These are phyloP conservation scores for Spea bombifrons DNA, from an alignment of 2,113 vertebrate genomes.

Conservation along the genomic window DNA sequence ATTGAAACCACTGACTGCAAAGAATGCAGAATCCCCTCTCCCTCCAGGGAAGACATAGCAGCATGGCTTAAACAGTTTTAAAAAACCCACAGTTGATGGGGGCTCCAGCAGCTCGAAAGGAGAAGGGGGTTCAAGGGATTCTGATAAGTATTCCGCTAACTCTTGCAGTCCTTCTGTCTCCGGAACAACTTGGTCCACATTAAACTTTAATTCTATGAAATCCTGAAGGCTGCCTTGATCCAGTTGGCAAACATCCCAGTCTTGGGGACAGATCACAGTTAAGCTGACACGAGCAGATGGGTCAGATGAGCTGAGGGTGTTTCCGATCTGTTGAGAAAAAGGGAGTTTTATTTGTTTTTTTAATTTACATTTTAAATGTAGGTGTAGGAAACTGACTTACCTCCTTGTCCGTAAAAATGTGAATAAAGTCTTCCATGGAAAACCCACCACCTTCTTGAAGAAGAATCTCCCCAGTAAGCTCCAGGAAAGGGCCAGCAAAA, in stretches of 20 bases:
- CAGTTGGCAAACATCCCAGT: slow-evolving; percentile 70
- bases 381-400: slow-evolving; percentile 56
- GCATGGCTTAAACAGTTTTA: slow-evolving; percentile 89
- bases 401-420: slow-evolving; percentile 82
- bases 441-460: slow-evolving; percentile 79
- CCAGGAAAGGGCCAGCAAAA: slow-evolving; percentile 81
- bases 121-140: slow-evolving; percentile 78
- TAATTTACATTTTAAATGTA: background rate
- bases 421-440: slow-evolving; percentile 75
- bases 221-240: slow-evolving; percentile 70
- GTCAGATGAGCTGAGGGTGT: slow-evolving; percentile 64
- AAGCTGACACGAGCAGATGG: slow-evolving; percentile 60
- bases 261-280: slow-evolving; percentile 78
- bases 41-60: slow-evolving; percentile 95
- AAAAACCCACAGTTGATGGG: slow-evolving; percentile 81
- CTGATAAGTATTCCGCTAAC: slow-evolving; percentile 86
- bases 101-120: slow-evolving; percentile 90
- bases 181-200: slow-evolving; percentile 67
- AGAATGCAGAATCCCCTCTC: slow-evolving; percentile 85
- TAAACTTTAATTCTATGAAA: slow-evolving; percentile 73
- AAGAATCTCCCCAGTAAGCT: slow-evolving; percentile 80
- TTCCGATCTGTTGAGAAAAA: slow-evolving; percentile 66
- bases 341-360: background rate
- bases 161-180: slow-evolving; percentile 88
- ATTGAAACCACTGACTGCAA: slow-evolving; percentile 90